Percentiles rank a stretch among this genome's conserved stretches.
Conservation (phyloP, 2,797 vertebrate species). For the Brachyrhaphis roseni region DNA sequence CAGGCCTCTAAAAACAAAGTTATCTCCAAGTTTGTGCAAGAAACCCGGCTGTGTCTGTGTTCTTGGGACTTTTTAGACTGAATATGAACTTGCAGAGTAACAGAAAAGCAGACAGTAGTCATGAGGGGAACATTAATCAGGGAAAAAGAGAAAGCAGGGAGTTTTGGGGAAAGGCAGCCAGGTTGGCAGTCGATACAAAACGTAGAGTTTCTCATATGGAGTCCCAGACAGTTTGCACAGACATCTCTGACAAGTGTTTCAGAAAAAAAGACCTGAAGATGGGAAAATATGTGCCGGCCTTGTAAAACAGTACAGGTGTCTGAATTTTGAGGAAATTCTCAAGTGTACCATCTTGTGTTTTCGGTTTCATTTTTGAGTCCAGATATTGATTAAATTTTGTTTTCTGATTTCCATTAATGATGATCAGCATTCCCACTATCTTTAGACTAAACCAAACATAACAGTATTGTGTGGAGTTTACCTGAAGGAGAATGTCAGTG, state of each 20-base stretch:
- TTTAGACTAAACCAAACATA: not conserved
- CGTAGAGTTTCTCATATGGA: constrained; percentile 31
- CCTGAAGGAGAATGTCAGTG: not conserved
- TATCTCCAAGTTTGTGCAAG: constrained; percentile 41
- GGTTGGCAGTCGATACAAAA: constrained; percentile 14
- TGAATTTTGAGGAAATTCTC: not conserved
- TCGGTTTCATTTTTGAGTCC: not conserved
- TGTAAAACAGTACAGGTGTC: constrained; percentile 17
- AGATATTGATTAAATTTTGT: not conserved
- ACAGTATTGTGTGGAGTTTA: not conserved
- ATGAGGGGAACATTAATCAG: not conserved
- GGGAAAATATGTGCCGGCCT: constrained; percentile 33
- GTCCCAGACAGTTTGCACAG: constrained; percentile 28
- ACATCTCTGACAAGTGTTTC: constrained; percentile 24
- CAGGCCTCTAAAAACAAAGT: constrained; percentile 39
- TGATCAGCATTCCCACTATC: not conserved
- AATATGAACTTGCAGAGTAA: not conserved
- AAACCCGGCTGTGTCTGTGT: constrained; percentile 21
- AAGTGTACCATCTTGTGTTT: not conserved
- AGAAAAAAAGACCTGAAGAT: constrained; percentile 28
- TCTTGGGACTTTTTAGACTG: not conserved
- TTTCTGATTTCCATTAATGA: not conserved
- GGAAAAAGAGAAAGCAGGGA: not conserved
- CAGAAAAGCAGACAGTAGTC: not conserved
- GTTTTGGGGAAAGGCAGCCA: not conserved